Conservation (phyloP, 2,888 invertebrate species). For the Galerucella calmariensis region DNA sequence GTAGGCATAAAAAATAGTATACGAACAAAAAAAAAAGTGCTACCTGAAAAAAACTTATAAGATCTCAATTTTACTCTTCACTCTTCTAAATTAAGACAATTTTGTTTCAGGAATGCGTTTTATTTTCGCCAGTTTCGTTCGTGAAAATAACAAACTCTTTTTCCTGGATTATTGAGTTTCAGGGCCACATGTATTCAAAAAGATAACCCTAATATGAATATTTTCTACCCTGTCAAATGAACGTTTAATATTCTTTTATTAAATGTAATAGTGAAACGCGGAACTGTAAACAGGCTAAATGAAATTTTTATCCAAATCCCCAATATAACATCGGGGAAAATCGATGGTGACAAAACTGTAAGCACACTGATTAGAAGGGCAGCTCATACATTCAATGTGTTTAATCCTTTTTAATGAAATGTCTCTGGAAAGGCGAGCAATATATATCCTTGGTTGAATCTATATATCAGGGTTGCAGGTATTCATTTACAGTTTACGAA, state of each 20-base stretch:
- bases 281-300: slow-evolving; percentile 35
- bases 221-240: slow-evolving; percentile 37
- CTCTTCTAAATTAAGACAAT: neutral
- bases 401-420: slow-evolving; percentile 62
- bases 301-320: slow-evolving; percentile 42
- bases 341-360: slow-evolving; percentile 35
- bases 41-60: too few species aligned
- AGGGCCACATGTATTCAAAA: slow-evolving; percentile 7
- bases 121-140: slow-evolving; percentile 12
- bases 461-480: too few species aligned
- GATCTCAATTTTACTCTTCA: too few species aligned
- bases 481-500: too few species aligned
- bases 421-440: slow-evolving; percentile 44
- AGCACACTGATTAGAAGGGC: slow-evolving; percentile 47
- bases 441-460: slow-evolving; percentile 15
- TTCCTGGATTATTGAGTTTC: neutral
- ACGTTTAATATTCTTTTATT: slow-evolving; percentile 40
- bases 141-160: neutral
- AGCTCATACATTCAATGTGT: slow-evolving; percentile 54
- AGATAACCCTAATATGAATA: slow-evolving; percentile 33
- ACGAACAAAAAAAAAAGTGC: too few species aligned
- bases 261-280: slow-evolving; percentile 37
- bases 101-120: slow-evolving; percentile 18
- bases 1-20: too few species aligned
- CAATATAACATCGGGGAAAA: slow-evolving; percentile 42